Conservation (phyloP, 2,113 vertebrate genomes). For the Ovibos moschatus region DNA sequence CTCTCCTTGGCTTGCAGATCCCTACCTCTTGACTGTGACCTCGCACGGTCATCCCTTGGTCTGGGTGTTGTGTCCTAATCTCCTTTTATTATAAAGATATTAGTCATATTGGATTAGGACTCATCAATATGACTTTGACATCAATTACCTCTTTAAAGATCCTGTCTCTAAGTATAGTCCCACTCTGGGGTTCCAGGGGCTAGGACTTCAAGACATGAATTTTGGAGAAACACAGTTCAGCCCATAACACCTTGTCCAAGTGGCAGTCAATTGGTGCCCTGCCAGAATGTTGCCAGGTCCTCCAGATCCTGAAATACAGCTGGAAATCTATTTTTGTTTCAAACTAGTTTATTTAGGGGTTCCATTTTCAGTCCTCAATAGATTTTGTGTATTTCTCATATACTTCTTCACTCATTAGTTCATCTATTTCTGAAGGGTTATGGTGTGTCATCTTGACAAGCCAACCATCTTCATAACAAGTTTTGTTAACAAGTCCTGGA, state of each 20-base stretch:
- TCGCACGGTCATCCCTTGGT: neutral
- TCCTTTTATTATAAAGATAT: neutral
- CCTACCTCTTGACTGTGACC: neutral
- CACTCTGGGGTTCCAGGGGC: neutral
- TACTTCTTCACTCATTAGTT: neutral
- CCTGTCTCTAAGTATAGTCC: neutral
- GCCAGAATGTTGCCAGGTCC: neutral
- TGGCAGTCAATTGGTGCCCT: neutral
- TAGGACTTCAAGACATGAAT: neutral
- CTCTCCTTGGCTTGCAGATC: neutral
- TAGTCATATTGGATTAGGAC: neutral
- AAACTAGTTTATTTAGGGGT: neutral
- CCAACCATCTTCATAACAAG: slow-evolving; percentile 95
- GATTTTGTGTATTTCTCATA: neutral
- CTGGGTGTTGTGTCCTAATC: neutral
- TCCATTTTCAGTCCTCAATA: neutral
- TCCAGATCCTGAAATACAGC: neutral
- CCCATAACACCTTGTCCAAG: neutral
- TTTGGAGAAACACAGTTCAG: neutral
- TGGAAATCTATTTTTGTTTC: neutral
- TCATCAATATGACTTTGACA: neutral
- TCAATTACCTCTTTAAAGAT: neutral
- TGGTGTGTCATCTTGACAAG: neutral
- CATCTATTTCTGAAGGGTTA: neutral
- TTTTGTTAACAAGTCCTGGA: slow-evolving; percentile 96